Percentiles rank a stretch among this genome's conserved stretches.
These are phyloP conservation scores for Cyanistes caeruleus DNA, from an alignment of 2,113 vertebrate species.

Conservation along the genomic window DNA sequence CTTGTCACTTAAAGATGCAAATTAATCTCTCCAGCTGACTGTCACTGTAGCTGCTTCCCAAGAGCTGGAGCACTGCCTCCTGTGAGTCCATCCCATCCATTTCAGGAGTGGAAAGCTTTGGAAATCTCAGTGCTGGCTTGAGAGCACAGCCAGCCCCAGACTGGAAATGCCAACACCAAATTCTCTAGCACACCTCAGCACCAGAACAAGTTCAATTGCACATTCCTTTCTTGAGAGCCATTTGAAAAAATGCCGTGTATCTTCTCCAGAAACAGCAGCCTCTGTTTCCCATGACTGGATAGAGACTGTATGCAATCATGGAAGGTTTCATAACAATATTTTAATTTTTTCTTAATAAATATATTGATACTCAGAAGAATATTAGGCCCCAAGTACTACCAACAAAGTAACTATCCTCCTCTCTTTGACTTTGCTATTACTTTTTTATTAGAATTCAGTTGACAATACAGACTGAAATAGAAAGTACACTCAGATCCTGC, in stretches of 20 bases:
- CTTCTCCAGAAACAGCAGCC: background rate
- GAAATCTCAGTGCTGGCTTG: background rate
- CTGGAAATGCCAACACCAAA: background rate
- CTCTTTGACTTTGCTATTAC: background rate
- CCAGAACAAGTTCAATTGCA: background rate
- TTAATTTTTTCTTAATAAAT: background rate
- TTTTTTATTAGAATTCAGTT: background rate
- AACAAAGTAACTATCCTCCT: background rate
- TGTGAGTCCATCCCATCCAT: background rate
- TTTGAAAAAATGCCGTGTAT: background rate
- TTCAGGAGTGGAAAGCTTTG: background rate
- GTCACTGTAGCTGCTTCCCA: background rate
- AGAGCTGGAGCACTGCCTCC: background rate
- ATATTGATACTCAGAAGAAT: background rate
- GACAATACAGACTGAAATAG: background rate
- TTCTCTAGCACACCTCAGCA: background rate
- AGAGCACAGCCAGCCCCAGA: background rate
- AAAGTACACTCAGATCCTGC: background rate
- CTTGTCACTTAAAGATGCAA: background rate
- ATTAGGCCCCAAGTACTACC: background rate
- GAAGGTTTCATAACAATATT: background rate
- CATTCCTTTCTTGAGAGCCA: accelerated
- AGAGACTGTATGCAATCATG: background rate
- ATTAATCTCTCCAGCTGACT: background rate
- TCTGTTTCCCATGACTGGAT: background rate